Evolutionary conservation across 2,113 vertebrate genomes (phyloP).

Genomic region (Lamprologus sp.): DNA sequence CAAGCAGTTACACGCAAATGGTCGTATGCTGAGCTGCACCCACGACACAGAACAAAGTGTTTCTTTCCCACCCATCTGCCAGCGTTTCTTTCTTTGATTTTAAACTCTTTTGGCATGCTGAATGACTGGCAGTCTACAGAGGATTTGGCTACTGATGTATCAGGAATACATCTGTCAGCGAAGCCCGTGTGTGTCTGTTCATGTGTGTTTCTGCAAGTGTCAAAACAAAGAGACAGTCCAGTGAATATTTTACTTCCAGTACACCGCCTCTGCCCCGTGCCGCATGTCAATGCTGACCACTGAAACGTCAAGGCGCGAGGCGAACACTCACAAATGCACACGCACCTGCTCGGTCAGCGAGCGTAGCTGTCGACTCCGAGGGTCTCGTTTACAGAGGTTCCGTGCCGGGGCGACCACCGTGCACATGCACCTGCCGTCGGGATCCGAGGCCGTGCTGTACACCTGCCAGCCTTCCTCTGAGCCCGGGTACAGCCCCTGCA

Average conservation of each 20-base stretch:
- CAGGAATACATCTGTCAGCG: slow-evolving; percentile 23
- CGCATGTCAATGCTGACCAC: slow-evolving; percentile 32
- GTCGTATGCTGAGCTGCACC: background rate
- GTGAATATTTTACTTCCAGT: slow-evolving; percentile 54
- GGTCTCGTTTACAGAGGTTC: slow-evolving; percentile 87
- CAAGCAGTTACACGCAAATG: background rate
- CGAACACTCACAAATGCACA: background rate
- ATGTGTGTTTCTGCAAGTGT: slow-evolving; percentile 18
- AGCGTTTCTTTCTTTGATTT: slow-evolving; percentile 6
- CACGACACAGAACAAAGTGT: background rate
- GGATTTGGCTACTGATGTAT: slow-evolving; percentile 31
- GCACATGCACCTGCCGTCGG: slow-evolving; percentile 90
- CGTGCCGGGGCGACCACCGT: slow-evolving; percentile 90
- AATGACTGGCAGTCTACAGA: slow-evolving; percentile 21
- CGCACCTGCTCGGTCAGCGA: slow-evolving; percentile 88
- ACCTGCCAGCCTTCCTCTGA: slow-evolving; percentile 96
- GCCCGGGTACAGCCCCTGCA: slow-evolving; percentile 69
- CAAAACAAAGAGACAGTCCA: slow-evolving; percentile 45
- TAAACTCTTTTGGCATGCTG: slow-evolving; percentile 25
- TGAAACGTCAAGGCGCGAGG: background rate
- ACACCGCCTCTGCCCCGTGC: background rate
- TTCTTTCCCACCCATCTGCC: slow-evolving; percentile 8
- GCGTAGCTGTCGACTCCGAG: slow-evolving; percentile 85
- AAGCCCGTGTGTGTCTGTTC: background rate
- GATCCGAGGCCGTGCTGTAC: slow-evolving; percentile 91